phyloP scores from a whole-genome alignment of 2,113 vertebrate genomes.

The Bostrychus sinensis region DNA sequence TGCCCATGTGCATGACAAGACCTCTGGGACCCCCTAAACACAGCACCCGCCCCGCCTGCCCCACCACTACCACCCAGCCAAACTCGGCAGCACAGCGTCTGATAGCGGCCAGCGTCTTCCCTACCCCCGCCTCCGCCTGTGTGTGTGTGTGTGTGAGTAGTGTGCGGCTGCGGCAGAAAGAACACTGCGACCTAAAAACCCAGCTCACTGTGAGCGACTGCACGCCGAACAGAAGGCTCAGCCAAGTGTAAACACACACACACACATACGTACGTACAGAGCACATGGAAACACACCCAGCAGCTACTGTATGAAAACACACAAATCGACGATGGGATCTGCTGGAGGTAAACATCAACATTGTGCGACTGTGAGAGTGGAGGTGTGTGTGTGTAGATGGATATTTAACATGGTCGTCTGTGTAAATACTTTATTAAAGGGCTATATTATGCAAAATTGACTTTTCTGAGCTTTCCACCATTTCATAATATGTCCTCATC shows the following conservation, averaged over 20 bases:
- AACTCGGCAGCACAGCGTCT: constrained; percentile 35
- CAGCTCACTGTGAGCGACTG: constrained; percentile 72
- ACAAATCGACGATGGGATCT: not conserved
- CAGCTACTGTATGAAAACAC: constrained; percentile 23
- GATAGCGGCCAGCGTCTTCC: constrained; percentile 63
- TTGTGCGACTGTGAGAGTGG: not conserved
- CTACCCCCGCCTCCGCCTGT: constrained; percentile 1
- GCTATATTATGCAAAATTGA: no score
- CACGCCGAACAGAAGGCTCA: constrained; percentile 75
- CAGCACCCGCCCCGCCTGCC: not conserved
- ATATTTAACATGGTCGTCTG: no score
- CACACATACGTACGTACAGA: constrained; percentile 21
- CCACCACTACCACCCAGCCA: constrained; percentile 36
- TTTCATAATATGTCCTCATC: no score
- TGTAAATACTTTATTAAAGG: no score
- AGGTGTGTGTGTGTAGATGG: not conserved
- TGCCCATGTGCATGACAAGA: constrained; percentile 61
- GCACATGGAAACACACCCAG: constrained; percentile 6
- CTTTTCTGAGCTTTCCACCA: no score
- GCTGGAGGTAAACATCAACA: not conserved
- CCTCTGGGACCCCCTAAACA: constrained; percentile 62
- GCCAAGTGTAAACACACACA: constrained; percentile 71
- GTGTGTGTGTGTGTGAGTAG: constrained; percentile 23
- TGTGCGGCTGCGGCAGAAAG: constrained; percentile 47
- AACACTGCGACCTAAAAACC: constrained; percentile 79